phyloP scores from a whole-genome alignment of 2,888 invertebrate genomes.

The Mesoligia furuncula region DNA sequence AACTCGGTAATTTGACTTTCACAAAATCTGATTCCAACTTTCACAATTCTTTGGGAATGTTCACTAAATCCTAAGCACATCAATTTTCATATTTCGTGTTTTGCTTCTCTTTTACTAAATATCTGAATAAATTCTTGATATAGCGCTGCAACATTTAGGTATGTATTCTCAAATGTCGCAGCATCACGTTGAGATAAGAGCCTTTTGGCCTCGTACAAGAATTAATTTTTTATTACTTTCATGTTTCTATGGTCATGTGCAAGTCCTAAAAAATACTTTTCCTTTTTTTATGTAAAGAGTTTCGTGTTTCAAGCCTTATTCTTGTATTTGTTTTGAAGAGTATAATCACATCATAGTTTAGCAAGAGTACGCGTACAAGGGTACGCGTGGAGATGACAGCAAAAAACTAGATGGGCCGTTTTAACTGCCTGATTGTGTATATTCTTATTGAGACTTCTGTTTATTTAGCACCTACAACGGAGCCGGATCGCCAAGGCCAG shows the following conservation, averaged over 20 bases:
- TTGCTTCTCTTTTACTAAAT: neutral
- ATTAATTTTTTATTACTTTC: neutral
- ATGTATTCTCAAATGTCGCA: neutral
- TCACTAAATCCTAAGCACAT: too few relatives aligned
- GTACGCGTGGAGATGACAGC: neutral
- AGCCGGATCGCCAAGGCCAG: conserved; percentile 97
- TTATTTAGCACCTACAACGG: conserved; percentile 88
- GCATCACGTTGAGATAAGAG: neutral
- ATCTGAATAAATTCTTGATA: neutral
- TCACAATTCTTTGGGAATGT: too few relatives aligned
- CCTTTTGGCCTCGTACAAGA: neutral
- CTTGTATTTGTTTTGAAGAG: neutral
- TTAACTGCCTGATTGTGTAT: neutral
- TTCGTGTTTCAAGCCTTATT: neutral
- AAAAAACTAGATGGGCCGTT: neutral
- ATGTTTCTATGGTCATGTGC: neutral
- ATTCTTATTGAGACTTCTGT: neutral
- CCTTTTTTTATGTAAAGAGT: neutral
- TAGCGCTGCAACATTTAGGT: neutral
- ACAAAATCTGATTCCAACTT: too few relatives aligned
- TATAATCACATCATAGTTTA: neutral
- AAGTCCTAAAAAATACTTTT: neutral
- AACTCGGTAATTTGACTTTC: too few relatives aligned
- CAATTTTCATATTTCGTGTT: neutral
- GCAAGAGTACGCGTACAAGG: neutral